Base-by-base conservation (phyloP, 2,797 vertebrate genomes). In the Poecile montanus region DNA sequence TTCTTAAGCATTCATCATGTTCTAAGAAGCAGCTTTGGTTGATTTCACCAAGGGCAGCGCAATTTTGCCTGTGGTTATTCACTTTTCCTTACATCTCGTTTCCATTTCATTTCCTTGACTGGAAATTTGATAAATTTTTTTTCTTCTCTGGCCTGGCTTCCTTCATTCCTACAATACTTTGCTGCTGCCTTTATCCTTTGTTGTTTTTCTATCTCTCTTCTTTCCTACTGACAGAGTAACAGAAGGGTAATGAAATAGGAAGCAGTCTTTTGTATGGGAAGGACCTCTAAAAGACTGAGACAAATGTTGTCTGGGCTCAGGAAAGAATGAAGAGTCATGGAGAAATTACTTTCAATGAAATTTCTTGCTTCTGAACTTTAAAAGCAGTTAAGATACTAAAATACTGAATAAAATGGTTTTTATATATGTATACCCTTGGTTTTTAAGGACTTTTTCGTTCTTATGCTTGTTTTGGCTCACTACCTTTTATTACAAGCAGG, bases 61-160 rank as follows among this genome's bases (percentile, higher is more conserved):
- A 63, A 80, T 94, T 92, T 95, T 2, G 4, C 74, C 85, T 30
- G 71, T 91, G 61, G 91, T 96, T 95, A 70, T 90, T 76, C 84
- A 57, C 67, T 94, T 93, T 94, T 90, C 53, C 38, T 70, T 61
- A 60, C 5, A 3, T 47, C 21, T 73, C 12, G 21, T 88, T 94
- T 85, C 89, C 67, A 89, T 88, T 91, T 94, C 29, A 42, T 91
- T 96, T 93, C 71, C 76, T 58, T 94, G 81, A 91, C 91, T 88
- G 40, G 61, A 95, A 88, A 93, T 77, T 47, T 80, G 38, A 92
- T 74, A 87, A 53, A 16, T 9, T 68, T 83, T 78, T 91, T 91
- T 85, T 44, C 50, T 89, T 5, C 27, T 54, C 72, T 74, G 34
- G 11, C 30, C 45, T 65, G 47, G 11, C 23, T 93, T 82, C 47